Conservation (phyloP, 1,140 invertebrate genomes). For the Galleria mellonella region DNA sequence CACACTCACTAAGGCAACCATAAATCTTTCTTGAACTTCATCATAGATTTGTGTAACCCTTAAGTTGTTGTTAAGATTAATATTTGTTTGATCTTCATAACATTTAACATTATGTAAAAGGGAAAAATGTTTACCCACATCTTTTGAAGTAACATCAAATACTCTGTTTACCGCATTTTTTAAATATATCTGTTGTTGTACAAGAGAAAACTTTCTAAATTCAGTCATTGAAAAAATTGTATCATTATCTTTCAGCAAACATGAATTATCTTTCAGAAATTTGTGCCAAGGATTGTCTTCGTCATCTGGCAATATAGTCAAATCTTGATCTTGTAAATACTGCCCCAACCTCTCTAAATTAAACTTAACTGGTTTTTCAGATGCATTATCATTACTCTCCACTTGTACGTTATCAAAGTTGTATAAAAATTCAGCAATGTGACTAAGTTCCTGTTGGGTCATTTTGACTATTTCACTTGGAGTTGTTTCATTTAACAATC, state of each 20-base stretch:
- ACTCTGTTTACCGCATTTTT: slow-evolving; percentile 80
- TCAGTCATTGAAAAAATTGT: slow-evolving; percentile 81
- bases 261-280: slow-evolving; percentile 83
- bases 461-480: slow-evolving; percentile 87
- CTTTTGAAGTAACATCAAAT: slow-evolving; percentile 81
- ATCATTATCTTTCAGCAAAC: slow-evolving; percentile 78
- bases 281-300: slow-evolving; percentile 85
- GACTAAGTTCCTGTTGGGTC: slow-evolving; percentile 90
- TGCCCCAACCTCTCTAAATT: slow-evolving; percentile 93
- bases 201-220: slow-evolving; percentile 84
- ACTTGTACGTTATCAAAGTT: slow-evolving; percentile 82
- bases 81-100: slow-evolving; percentile 36
- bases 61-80: slow-evolving; percentile 31
- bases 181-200: slow-evolving; percentile 87
- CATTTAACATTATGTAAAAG: slow-evolving; percentile 70
- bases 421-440: slow-evolving; percentile 92
- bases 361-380: slow-evolving; percentile 79
- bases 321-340: slow-evolving; percentile 83
- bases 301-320: slow-evolving; percentile 79
- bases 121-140: slow-evolving; percentile 78
- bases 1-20: slow-evolving; percentile 49
- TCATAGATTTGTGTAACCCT: slow-evolving; percentile 61
- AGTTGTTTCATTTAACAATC: slow-evolving; percentile 88
- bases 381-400: slow-evolving; percentile 42
- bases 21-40: slow-evolving; percentile 48